phyloP scores from a whole-genome alignment of 1,140 invertebrate species.

The Uloborus diversus region DNA sequence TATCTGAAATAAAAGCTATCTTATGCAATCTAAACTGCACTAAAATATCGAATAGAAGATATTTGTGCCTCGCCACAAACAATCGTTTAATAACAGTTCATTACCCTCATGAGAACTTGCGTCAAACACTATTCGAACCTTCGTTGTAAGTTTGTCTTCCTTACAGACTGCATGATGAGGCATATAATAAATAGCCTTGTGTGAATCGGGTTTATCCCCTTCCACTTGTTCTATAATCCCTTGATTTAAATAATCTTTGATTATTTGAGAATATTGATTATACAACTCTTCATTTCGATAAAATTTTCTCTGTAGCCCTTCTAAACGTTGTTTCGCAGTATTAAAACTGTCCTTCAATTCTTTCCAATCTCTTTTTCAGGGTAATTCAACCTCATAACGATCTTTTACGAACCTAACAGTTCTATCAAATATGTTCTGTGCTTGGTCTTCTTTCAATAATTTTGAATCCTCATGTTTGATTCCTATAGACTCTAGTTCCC shows the following conservation, averaged over 20 bases:
- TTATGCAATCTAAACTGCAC: constrained; percentile 35
- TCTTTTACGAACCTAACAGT: background rate
- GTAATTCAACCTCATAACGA: background rate
- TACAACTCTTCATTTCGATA: background rate
- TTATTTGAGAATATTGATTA: background rate
- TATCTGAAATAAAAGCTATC: constrained; percentile 35
- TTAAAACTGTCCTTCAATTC: background rate
- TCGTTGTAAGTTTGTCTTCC: constrained; percentile 22
- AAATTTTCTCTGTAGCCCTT: background rate
- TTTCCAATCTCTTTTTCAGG: background rate
- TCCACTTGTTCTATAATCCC: background rate
- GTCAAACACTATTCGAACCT: constrained; percentile 31
- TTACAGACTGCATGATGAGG: background rate
- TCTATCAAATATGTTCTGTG: background rate
- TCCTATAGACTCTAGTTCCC: no score
- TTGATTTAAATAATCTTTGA: background rate
- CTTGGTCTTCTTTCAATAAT: background rate
- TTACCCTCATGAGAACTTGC: background rate
- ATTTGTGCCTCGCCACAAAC: constrained; percentile 30
- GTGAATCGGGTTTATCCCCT: background rate
- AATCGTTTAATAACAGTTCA: constrained; percentile 45
- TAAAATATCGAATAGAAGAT: constrained; percentile 3
- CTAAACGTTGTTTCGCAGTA: background rate
- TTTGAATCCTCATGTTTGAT: background rate
- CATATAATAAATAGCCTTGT: background rate